A percentile compares a stretch with the other conserved stretches of the same genome.
phyloP scores from a whole-genome alignment of 2,888 invertebrate species.

The Drosophila fulvimacula region DNA sequence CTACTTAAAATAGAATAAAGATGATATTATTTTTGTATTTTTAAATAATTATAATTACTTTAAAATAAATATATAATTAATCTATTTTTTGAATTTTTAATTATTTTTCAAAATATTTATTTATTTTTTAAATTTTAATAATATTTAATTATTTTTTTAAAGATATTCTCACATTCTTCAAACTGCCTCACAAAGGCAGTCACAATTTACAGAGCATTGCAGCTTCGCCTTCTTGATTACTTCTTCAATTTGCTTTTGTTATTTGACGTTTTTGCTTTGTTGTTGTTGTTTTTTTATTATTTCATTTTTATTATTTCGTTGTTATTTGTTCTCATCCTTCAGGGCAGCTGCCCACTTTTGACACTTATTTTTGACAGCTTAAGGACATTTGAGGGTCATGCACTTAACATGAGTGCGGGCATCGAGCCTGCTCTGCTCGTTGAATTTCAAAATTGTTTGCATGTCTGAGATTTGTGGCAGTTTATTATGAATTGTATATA shows the following conservation, averaged over 20 bases:
- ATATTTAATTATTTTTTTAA: too few species aligned
- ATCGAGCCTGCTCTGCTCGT: constrained; percentile 1
- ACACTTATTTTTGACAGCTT: constrained; percentile 76
- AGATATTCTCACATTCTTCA: too few species aligned
- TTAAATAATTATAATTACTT: too few species aligned
- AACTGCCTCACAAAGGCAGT: too few species aligned
- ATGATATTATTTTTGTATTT: too few species aligned
- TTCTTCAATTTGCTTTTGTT: neutral
- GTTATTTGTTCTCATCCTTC: constrained; percentile 41
- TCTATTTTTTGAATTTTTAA: too few species aligned
- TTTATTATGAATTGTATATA: constrained; percentile 52
- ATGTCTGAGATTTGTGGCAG: constrained; percentile 67
- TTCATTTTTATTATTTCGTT: constrained; percentile 60
- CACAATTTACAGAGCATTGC: constrained; percentile 8
- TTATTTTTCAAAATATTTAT: too few species aligned
- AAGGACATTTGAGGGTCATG: constrained; percentile 77
- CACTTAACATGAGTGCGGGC: constrained; percentile 38
- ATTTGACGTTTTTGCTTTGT: constrained; percentile 8
- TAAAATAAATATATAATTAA: too few species aligned
- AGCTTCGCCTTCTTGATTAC: neutral
- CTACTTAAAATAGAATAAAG: too few species aligned
- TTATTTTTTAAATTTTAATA: too few species aligned
- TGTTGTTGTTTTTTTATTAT: constrained; percentile 9
- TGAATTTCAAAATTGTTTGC: constrained; percentile 52
- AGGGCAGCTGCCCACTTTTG: constrained; percentile 52